Evolutionary conservation across 2,113 vertebrate genomes (phyloP).

Genomic region (Brienomyrus longianalis): DNA sequence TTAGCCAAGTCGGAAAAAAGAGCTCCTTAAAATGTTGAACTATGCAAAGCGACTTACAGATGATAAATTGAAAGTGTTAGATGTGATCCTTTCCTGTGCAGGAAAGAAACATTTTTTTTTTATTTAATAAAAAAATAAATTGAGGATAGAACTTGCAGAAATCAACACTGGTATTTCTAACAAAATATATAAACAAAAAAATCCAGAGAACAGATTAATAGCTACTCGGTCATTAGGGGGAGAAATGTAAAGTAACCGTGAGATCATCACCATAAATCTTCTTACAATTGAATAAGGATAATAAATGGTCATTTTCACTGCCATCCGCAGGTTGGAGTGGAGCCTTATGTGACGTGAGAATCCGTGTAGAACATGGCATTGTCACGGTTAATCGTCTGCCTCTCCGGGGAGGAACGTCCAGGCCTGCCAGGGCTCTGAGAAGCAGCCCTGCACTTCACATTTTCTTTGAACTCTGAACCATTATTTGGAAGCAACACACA

Average conservation of each 20-base stretch:
- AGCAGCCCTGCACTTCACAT: background rate
- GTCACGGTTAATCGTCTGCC: background rate
- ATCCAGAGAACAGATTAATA: background rate
- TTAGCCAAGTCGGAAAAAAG: constrained; percentile 15
- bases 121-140: background rate
- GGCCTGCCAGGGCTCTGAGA: background rate
- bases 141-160: background rate
- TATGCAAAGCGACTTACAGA: background rate
- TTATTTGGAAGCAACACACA: background rate
- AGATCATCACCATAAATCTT: background rate
- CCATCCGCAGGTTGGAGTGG: background rate
- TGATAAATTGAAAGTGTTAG: background rate
- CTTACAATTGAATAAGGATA: background rate
- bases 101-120: no score
- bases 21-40: background rate
- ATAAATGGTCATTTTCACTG: background rate
- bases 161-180: background rate
- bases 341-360: no score
- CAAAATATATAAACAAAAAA: background rate
- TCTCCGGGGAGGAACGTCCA: background rate
- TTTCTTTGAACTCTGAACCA: background rate
- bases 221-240: background rate
- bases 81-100: background rate
- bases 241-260: background rate
- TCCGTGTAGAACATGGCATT: background rate